Conservation (phyloP, 2,888 invertebrate genomes). For the Aplocera efformata region DNA sequence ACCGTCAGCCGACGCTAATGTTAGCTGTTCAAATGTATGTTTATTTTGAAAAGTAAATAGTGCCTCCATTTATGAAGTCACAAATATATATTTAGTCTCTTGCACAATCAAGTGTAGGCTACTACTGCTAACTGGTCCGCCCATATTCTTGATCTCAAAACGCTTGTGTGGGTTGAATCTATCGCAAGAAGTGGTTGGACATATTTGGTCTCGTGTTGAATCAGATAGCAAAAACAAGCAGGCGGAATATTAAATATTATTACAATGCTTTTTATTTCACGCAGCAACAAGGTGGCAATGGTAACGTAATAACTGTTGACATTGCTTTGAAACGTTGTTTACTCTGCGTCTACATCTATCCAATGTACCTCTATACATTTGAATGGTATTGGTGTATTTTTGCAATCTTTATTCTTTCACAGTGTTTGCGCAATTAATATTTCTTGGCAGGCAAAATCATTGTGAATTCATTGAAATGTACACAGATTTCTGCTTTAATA, state of each 20-base stretch:
- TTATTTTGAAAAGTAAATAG: constrained; percentile 26
- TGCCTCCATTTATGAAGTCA: constrained; percentile 43
- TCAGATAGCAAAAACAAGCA: constrained; percentile 26
- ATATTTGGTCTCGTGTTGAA: constrained; percentile 40
- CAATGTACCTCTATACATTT: too few relatives aligned
- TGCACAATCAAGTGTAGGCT: constrained; percentile 58
- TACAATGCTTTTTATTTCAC: constrained; percentile 13
- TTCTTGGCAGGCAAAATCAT: too few relatives aligned
- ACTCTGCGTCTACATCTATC: too few relatives aligned
- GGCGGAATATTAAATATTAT: constrained; percentile 14
- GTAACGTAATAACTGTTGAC: constrained; percentile 6
- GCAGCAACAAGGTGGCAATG: constrained; percentile 19
- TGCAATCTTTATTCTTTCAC: too few relatives aligned
- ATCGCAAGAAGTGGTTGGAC: constrained; percentile 42
- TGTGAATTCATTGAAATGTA: too few relatives aligned
- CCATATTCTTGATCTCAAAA: constrained; percentile 41
- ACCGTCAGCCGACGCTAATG: constrained; percentile 32
- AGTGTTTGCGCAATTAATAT: too few relatives aligned
- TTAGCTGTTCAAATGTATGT: constrained; percentile 29
- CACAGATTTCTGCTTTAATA: too few relatives aligned
- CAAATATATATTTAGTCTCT: constrained; percentile 53
- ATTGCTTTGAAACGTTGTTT: background rate
- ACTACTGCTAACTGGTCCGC: constrained; percentile 55
- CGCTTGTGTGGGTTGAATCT: constrained; percentile 52
- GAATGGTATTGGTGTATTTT: too few relatives aligned